Evolutionary conservation across 1,140 invertebrate genomes (phyloP).

Genomic region (Mylabris phalerata): DNA sequence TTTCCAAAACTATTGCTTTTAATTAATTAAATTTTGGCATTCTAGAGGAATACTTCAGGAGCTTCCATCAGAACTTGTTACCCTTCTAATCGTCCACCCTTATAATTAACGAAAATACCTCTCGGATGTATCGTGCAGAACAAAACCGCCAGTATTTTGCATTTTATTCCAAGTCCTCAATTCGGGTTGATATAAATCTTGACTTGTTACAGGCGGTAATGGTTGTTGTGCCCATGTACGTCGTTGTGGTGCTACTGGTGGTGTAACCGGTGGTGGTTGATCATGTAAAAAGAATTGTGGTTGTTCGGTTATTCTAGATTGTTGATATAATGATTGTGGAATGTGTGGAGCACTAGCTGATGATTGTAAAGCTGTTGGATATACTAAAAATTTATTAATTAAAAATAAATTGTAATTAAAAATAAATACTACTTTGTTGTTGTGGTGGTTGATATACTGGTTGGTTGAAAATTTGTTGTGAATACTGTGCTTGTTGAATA

Average conservation of each 20-base stretch:
- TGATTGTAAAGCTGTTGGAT: conserved; percentile 29
- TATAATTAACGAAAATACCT: conserved; percentile 13
- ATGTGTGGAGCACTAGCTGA: conserved; percentile 40
- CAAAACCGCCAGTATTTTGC: conserved; percentile 30
- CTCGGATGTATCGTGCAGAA: conserved; percentile 35
- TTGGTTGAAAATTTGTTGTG: conserved; percentile 32
- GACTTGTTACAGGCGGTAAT: conserved; percentile 45
- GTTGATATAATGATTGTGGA: conserved; percentile 38
- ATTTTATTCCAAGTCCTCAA: conserved; percentile 44
- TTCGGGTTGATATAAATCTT: conserved; percentile 42
- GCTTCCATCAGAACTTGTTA: too few species aligned
- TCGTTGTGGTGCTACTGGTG: conserved; percentile 50
- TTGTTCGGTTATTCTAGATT: conserved; percentile 29
- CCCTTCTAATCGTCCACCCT: too few species aligned
- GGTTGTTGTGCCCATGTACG: conserved; percentile 41
- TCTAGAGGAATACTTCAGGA: too few species aligned
- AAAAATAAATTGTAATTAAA: neutral
- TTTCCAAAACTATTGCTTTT: too few species aligned
- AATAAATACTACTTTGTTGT: conserved; percentile 20
- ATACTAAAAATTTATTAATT: conserved; percentile 16
- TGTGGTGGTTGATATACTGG: conserved; percentile 34
- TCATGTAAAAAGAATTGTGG: conserved; percentile 72
- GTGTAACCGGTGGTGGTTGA: conserved; percentile 41
- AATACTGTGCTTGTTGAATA: conserved; percentile 45
- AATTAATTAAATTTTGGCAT: too few species aligned